A percentile compares a stretch with the other conserved stretches of the same genome.
Conservation (phyloP, 2,113 vertebrate genomes). For the Mirounga angustirostris region DNA sequence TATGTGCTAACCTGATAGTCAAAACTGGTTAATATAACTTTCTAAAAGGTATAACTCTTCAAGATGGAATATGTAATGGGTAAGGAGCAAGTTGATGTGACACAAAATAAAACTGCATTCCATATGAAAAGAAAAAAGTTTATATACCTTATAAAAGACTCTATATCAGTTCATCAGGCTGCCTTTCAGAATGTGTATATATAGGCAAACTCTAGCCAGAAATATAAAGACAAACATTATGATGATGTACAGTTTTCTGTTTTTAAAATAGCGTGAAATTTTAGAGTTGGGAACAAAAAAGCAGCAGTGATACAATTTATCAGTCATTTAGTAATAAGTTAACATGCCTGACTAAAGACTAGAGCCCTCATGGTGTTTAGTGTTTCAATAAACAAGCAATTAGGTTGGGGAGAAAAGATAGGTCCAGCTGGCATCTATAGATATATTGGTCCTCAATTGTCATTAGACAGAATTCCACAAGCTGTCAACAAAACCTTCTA, state of each 20-base stretch:
- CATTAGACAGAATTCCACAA: slow-evolving; percentile 60
- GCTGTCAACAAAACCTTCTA: slow-evolving; percentile 15
- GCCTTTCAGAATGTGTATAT: slow-evolving; percentile 1
- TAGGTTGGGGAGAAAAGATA: slow-evolving; percentile 7
- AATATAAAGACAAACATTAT: slow-evolving; percentile 36
- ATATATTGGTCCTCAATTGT: not conserved
- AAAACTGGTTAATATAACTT: slow-evolving; percentile 16
- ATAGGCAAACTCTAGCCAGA: not conserved
- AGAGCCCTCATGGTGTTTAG: not conserved
- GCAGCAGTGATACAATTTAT: slow-evolving; percentile 38
- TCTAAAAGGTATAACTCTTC: not conserved
- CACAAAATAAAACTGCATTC: not conserved
- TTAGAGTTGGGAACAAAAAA: slow-evolving; percentile 44
- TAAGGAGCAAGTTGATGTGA: not conserved
- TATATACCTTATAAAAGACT: not conserved
- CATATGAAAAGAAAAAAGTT: slow-evolving; percentile 19
- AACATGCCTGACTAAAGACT: slow-evolving; percentile 8
- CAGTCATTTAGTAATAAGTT: slow-evolving; percentile 52
- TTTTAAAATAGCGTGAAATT: slow-evolving; percentile 49
- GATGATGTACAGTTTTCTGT: not conserved
- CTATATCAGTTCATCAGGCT: not conserved
- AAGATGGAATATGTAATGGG: not conserved
- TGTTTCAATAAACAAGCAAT: slow-evolving; percentile 52
- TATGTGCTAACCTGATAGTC: not conserved
- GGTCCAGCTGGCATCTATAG: slow-evolving; percentile 25